Evolutionary conservation across 2,113 vertebrate genomes (phyloP).

Genomic region (Leiothrix lutea): DNA sequence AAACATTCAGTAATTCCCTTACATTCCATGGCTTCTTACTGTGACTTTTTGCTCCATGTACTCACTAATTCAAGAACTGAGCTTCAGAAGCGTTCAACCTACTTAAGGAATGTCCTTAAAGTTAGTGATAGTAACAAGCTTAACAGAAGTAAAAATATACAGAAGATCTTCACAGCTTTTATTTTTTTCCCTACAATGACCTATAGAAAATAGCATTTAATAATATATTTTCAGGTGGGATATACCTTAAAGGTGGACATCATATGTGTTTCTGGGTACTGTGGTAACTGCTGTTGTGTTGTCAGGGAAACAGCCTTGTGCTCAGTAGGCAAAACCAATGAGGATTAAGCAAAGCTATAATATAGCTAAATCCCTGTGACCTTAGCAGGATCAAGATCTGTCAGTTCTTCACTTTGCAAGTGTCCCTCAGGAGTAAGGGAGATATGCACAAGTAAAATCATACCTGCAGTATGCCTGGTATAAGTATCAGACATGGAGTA

Average conservation of each 20-base stretch:
- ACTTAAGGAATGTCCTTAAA: background rate
- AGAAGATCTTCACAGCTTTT: background rate
- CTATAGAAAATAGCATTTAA: constrained; percentile 50
- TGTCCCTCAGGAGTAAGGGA: constrained; percentile 39
- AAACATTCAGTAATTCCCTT: background rate
- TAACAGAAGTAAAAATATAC: background rate
- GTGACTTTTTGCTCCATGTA: background rate
- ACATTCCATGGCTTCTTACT: background rate
- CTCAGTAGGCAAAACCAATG: constrained; percentile 75
- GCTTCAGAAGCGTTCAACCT: background rate
- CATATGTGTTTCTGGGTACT: constrained; percentile 59
- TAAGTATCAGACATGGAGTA: constrained; percentile 61
- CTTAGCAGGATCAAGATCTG: constrained; percentile 73
- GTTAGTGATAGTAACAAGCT: background rate
- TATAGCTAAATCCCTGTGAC: constrained; percentile 74
- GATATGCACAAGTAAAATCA: background rate
- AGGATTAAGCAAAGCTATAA: constrained; percentile 73
- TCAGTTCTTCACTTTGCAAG: constrained; percentile 58
- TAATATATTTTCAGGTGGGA: constrained; percentile 46
- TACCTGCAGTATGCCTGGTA: background rate
- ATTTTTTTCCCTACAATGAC: background rate
- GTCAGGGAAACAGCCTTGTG: constrained; percentile 79
- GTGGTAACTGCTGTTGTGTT: constrained; percentile 76
- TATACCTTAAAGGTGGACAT: constrained; percentile 73
- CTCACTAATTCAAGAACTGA: background rate